Percentiles rank a stretch among this genome's conserved stretches.
These are phyloP conservation scores for Manduca sexta DNA, from an alignment of 1,140 invertebrate species.

Conservation along the genomic window DNA sequence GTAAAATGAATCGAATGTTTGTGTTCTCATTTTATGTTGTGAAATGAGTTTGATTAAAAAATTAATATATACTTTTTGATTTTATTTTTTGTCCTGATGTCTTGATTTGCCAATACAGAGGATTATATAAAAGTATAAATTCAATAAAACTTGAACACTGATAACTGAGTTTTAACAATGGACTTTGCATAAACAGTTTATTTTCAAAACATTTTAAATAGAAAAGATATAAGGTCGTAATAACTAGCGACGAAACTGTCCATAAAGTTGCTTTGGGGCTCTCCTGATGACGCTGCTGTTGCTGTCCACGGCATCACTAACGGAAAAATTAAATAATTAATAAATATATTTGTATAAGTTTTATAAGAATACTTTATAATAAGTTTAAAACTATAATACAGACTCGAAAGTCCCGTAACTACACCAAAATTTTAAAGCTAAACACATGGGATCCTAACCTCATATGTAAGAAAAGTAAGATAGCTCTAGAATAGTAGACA, in stretches of 20 bases:
- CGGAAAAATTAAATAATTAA: not conserved
- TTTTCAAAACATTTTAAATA: conserved; percentile 19
- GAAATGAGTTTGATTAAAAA: conserved; percentile 68
- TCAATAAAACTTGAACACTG: too few relatives aligned
- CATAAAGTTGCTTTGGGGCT: conserved; percentile 4
- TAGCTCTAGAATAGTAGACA: too few relatives aligned
- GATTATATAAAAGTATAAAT: too few relatives aligned
- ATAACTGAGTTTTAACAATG: too few relatives aligned
- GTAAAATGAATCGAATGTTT: conserved; percentile 33
- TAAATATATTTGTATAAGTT: not conserved
- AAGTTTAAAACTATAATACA: not conserved
- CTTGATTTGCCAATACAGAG: not conserved
- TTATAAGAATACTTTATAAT: not conserved
- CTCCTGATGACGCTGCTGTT: not conserved
- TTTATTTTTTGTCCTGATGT: conserved; percentile 28
- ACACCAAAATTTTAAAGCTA: too few relatives aligned
- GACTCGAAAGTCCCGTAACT: too few relatives aligned
- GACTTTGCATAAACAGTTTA: not conserved
- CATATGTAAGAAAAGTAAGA: too few relatives aligned
- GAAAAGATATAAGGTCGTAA: conserved; percentile 16
- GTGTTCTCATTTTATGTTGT: conserved; percentile 63
- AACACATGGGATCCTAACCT: too few relatives aligned
- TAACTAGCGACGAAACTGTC: conserved; percentile 17
- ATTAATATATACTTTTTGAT: conserved; percentile 46
- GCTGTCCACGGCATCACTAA: not conserved